phyloP scores from a whole-genome alignment of 2,888 invertebrate species.

The Dryobota labecula region DNA sequence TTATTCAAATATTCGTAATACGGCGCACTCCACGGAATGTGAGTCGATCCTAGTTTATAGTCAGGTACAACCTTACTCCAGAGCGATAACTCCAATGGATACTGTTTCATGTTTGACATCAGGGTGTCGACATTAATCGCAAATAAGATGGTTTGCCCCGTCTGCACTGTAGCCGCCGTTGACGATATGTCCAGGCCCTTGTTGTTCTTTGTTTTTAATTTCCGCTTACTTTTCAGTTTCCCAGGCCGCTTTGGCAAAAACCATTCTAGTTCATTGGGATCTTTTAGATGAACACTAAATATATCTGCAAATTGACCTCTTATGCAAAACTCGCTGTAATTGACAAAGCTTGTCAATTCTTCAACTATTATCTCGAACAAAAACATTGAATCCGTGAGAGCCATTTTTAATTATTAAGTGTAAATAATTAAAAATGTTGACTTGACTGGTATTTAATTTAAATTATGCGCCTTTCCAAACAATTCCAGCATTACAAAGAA shows the following conservation, averaged over 20 bases:
- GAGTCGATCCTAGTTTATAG: conserved; percentile 74
- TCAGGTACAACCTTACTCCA: conserved; percentile 70
- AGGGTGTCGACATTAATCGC: conserved; percentile 70
- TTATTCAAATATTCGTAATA: conserved; percentile 76
- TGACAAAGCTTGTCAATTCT: conserved; percentile 74
- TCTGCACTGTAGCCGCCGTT: conserved; percentile 63
- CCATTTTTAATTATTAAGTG: conserved; percentile 75
- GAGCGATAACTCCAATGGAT: conserved; percentile 79
- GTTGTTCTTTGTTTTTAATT: conserved; percentile 64
- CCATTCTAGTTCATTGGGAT: conserved; percentile 67
- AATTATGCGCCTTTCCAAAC: neutral
- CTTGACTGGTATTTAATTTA: conserved; percentile 19
- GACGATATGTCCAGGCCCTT: conserved; percentile 48
- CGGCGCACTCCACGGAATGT: conserved; percentile 77
- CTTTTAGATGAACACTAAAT: conserved; percentile 77
- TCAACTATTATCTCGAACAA: conserved; percentile 81
- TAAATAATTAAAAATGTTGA: too few species aligned
- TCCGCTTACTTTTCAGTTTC: conserved; percentile 66
- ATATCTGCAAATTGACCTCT: conserved; percentile 79
- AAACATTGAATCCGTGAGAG: conserved; percentile 83
- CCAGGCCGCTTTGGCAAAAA: conserved; percentile 46
- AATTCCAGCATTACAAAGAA: conserved; percentile 10
- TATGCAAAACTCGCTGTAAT: conserved; percentile 75
- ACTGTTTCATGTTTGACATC: conserved; percentile 75
- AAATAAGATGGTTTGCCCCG: conserved; percentile 73